A percentile compares a stretch with the other conserved stretches of the same genome.
These are phyloP conservation scores for Ceriagrion tenellum DNA, from an alignment of 2,888 invertebrate genomes.

Conservation along the genomic window DNA sequence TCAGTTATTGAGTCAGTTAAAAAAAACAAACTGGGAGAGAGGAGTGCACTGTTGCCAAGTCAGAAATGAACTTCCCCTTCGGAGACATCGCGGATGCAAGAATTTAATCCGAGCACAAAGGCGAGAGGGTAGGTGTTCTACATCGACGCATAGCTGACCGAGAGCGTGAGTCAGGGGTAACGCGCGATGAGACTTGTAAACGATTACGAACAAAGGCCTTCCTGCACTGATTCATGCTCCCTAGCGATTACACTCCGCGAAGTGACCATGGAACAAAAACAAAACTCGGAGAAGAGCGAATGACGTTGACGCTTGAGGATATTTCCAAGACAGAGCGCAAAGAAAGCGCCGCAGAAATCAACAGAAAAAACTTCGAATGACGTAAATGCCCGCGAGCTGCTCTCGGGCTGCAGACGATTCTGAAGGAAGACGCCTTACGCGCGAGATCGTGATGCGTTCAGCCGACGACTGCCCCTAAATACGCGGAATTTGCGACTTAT, in stretches of 20 bases:
- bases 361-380: not conserved
- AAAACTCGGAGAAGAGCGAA: not conserved
- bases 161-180: conserved; percentile 20
- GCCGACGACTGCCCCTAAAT: not conserved
- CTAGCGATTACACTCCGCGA: not conserved
- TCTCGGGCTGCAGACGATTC: not conserved
- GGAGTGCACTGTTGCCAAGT: conserved; percentile 45
- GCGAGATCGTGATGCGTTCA: not conserved
- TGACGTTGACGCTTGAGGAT: not conserved
- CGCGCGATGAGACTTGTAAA: not conserved
- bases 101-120: not conserved
- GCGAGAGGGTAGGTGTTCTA: not conserved
- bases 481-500: not conserved
- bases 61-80: not conserved
- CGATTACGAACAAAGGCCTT: not conserved
- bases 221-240: not conserved
- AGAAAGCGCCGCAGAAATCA: conserved; percentile 1
- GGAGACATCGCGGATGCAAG: not conserved
- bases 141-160: not conserved
- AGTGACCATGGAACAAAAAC: not conserved
- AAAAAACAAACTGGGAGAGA: conserved; percentile 42
- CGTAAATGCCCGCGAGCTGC: not conserved
- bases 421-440: not conserved
- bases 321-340: not conserved
- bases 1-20: conserved; percentile 51